phyloP scores from a whole-genome alignment of 2,888 invertebrate genomes.

The Dendrolimus pini region DNA sequence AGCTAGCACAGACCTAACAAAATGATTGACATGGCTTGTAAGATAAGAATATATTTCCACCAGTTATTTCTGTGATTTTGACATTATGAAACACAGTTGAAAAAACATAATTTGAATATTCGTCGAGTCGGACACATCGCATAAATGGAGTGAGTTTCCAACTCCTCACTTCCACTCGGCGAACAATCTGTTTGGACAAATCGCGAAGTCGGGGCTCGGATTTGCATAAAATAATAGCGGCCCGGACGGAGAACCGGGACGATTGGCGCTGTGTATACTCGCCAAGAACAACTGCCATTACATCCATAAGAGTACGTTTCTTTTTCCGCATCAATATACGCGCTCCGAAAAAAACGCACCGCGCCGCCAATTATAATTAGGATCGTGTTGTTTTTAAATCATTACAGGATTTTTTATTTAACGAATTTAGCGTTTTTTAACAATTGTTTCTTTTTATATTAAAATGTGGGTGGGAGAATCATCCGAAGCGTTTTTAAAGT shows the following conservation, averaged over 20 bases:
- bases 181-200: slow-evolving; percentile 59
- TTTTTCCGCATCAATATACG: not conserved
- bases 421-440: too few relatives aligned
- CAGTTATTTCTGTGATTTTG: too few relatives aligned
- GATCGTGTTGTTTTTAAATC: too few relatives aligned
- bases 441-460: too few relatives aligned
- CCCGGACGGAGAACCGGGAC: slow-evolving; percentile 1
- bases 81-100: too few relatives aligned
- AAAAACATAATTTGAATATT: not conserved
- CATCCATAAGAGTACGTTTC: not conserved
- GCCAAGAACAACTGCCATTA: not conserved
- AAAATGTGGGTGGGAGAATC: too few relatives aligned
- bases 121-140: not conserved
- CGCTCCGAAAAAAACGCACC: not conserved
- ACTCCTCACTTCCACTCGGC: not conserved
- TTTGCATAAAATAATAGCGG: slow-evolving; percentile 51
- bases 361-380: too few relatives aligned
- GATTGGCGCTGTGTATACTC: not conserved
- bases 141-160: not conserved
- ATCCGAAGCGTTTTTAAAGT: too few relatives aligned
- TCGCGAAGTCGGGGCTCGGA: slow-evolving; percentile 41
- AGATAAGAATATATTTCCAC: too few relatives aligned
- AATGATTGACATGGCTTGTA: too few relatives aligned
- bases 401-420: too few relatives aligned
- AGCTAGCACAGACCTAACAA: too few relatives aligned